Percentiles rank a stretch among this genome's conserved stretches.
These are phyloP conservation scores for Aspidiotus destructor DNA, from an alignment of 2,888 invertebrate species.

Conservation along the genomic window DNA sequence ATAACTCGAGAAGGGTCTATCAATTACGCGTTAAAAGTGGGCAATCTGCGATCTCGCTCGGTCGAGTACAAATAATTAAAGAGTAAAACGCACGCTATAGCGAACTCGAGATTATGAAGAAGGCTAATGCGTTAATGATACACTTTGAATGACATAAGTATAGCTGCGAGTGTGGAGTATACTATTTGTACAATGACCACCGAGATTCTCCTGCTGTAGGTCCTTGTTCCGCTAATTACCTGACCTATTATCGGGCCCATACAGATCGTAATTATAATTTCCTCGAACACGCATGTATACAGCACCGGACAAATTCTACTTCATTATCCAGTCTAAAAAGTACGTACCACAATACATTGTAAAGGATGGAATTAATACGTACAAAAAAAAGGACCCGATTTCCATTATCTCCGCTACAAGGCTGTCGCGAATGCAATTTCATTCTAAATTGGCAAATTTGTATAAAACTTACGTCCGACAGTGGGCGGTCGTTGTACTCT, in stretches of 20 bases:
- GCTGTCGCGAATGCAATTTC: too few species aligned
- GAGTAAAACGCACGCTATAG: neutral
- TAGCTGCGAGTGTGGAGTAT: neutral
- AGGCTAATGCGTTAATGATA: slow-evolving; percentile 20
- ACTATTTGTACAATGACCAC: slow-evolving; percentile 14
- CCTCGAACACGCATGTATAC: neutral
- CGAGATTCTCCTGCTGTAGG: slow-evolving; percentile 16
- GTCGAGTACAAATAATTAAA: slow-evolving; percentile 14
- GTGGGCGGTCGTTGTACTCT: too few species aligned
- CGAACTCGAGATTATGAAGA: neutral
- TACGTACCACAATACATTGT: too few species aligned
- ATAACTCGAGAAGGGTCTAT: neutral
- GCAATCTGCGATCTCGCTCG: neutral
- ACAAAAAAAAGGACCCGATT: too few species aligned
- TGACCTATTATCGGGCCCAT: slow-evolving; percentile 8
- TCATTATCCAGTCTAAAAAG: too few species aligned
- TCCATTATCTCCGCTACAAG: too few species aligned
- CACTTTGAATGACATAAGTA: slow-evolving; percentile 13
- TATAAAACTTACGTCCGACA: too few species aligned
- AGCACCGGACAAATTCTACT: too few species aligned
- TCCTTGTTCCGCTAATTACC: slow-evolving; percentile 16
- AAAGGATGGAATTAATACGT: too few species aligned
- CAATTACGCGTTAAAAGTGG: slow-evolving; percentile 1
- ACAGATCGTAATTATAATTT: neutral
- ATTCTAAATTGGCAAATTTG: too few species aligned